phyloP scores from a whole-genome alignment of 2,797 vertebrate species.

The Bufotes viridis region DNA sequence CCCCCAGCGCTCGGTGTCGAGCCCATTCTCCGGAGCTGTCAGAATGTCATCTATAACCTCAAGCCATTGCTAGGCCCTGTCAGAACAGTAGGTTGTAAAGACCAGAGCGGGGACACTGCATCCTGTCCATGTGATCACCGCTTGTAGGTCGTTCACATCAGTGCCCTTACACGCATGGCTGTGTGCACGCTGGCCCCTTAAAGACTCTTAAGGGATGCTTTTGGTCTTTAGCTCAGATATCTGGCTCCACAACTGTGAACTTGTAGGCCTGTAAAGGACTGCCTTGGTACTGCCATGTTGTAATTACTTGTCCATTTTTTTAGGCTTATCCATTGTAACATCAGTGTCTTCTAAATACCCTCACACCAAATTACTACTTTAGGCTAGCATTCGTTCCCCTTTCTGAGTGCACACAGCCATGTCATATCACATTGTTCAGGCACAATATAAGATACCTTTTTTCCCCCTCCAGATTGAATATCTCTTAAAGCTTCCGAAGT shows the following conservation, averaged over 20 bases:
- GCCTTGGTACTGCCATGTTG: not conserved
- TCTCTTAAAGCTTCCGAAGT: conserved; percentile 29
- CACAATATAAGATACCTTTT: conserved; percentile 10
- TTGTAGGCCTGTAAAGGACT: not conserved
- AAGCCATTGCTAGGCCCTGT: conserved; percentile 61
- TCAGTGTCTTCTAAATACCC: conserved; percentile 22
- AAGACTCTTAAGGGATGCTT: not conserved
- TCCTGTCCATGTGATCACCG: not conserved
- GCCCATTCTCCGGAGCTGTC: conserved; percentile 66
- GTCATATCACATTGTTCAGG: conserved; percentile 36
- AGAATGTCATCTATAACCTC: conserved; percentile 70
- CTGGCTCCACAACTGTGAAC: not conserved
- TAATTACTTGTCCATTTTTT: not conserved
- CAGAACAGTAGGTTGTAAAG: conserved; percentile 56
- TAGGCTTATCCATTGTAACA: not conserved
- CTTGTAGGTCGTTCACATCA: not conserved
- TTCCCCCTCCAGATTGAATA: not conserved
- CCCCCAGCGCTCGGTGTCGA: conserved; percentile 57
- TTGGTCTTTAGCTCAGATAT: not conserved
- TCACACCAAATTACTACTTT: conserved; percentile 24
- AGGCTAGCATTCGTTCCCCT: conserved; percentile 14
- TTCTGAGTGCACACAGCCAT: conserved; percentile 29
- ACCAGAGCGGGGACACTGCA: conserved; percentile 43
- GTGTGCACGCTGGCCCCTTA: not conserved
- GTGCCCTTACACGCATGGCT: not conserved